These are phyloP conservation scores for Polyommatus iphigenia DNA, from an alignment of 2,888 invertebrate genomes.

Conservation along the genomic window DNA sequence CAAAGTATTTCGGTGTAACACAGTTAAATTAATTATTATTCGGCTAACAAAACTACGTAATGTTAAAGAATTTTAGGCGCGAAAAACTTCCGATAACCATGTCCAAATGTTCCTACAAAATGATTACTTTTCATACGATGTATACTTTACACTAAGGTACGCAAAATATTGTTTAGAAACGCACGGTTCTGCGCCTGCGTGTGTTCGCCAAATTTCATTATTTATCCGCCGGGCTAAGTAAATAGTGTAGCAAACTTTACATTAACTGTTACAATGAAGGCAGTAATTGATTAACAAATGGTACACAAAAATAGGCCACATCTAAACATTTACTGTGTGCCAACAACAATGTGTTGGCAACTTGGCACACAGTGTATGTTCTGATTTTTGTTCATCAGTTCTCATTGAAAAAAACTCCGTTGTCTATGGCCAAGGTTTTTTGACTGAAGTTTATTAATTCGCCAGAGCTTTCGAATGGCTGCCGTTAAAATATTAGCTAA, in stretches of 20 bases:
- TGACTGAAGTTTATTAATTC: too few species aligned
- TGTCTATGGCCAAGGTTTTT: not conserved
- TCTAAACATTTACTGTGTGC: too few species aligned
- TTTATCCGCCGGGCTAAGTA: not conserved
- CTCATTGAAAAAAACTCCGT: not conserved
- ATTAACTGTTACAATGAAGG: not conserved
- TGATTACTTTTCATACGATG: slow-evolving; percentile 7
- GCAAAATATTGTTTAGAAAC: not conserved
- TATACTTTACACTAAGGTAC: slow-evolving; percentile 1
- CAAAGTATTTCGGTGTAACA: slow-evolving; percentile 56
- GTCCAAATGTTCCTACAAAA: slow-evolving; percentile 24
- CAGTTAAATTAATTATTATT: slow-evolving; percentile 17
- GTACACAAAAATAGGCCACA: slow-evolving; percentile 24
- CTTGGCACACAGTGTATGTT: too few species aligned
- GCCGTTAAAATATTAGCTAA: too few species aligned
- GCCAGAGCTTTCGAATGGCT: too few species aligned
- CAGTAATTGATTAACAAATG: not conserved
- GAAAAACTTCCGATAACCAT: not conserved
- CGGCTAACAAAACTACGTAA: slow-evolving; percentile 18
- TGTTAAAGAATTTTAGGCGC: not conserved
- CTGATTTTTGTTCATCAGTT: too few species aligned
- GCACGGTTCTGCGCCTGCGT: not conserved
- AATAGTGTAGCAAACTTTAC: not conserved
- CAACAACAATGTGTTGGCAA: too few species aligned
- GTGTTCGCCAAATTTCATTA: not conserved